These are phyloP conservation scores for Oreochromis aureus DNA, from an alignment of 2,113 vertebrate species.

Conservation along the genomic window DNA sequence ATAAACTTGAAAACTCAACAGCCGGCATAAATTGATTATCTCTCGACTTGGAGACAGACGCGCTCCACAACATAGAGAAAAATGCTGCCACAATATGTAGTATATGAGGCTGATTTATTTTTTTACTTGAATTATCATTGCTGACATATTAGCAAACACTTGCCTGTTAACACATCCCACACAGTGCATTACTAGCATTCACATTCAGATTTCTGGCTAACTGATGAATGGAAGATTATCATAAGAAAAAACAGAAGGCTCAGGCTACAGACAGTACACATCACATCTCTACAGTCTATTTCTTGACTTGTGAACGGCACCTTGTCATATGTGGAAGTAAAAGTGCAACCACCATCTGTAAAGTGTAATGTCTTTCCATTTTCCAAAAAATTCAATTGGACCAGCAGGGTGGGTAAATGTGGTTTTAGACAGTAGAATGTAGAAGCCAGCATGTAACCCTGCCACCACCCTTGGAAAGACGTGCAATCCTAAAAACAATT, in stretches of 20 bases:
- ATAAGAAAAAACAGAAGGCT: neutral
- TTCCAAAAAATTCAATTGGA: neutral
- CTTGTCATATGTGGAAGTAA: neutral
- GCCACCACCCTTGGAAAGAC: neutral
- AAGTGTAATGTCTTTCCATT: neutral
- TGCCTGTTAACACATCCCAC: neutral
- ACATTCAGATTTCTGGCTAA: neutral
- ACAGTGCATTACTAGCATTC: neutral
- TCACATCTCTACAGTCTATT: neutral
- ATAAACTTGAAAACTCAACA: neutral
- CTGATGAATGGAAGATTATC: neutral
- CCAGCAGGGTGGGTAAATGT: neutral
- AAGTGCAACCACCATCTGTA: neutral
- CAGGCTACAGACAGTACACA: neutral
- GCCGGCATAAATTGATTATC: neutral
- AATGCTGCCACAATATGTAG: neutral
- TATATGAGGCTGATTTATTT: neutral
- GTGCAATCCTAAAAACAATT: slow-evolving; percentile 1
- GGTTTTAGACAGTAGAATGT: neutral
- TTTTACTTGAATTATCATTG: neutral
- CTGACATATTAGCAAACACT: neutral
- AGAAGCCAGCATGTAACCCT: neutral
- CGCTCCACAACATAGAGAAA: neutral
- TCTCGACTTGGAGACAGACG: neutral
- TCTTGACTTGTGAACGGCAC: neutral